These are phyloP conservation scores for Marronus borbonicus DNA, from an alignment of 2,888 invertebrate genomes.

Conservation along the genomic window DNA sequence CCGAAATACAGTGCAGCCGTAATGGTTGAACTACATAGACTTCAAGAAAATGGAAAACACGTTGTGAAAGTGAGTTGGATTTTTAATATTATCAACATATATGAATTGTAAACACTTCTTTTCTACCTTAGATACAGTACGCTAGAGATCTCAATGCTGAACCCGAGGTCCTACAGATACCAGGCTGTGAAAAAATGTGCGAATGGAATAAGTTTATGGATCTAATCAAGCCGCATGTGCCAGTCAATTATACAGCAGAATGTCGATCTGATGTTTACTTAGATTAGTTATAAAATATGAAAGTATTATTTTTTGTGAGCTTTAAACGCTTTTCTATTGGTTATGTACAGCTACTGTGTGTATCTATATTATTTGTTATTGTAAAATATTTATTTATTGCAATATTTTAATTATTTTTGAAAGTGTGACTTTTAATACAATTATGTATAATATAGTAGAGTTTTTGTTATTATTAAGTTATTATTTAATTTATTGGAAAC, in stretches of 20 bases:
- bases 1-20: constrained; percentile 66
- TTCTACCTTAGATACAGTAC: constrained; percentile 62
- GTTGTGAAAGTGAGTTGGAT: constrained; percentile 63
- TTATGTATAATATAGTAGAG: too few species aligned
- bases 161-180: constrained; percentile 60
- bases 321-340: not conserved
- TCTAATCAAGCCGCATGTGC: constrained; percentile 61
- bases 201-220: constrained; percentile 63
- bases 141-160: constrained; percentile 60
- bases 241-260: constrained; percentile 66
- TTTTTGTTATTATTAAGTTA: too few species aligned
- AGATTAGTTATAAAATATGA: not conserved
- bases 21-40: constrained; percentile 64
- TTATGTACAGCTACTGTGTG: too few species aligned
- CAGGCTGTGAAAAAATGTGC: constrained; percentile 64
- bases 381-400: too few species aligned
- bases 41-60: constrained; percentile 57
- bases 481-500: too few species aligned
- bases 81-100: not conserved
- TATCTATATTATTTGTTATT: too few species aligned
- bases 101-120: not conserved
- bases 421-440: too few species aligned
- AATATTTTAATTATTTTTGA: too few species aligned
- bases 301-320: not conserved
- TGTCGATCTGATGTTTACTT: constrained; percentile 63